These are phyloP conservation scores for Blastobasis adustella DNA, from an alignment of 2,888 invertebrate genomes.

Conservation along the genomic window DNA sequence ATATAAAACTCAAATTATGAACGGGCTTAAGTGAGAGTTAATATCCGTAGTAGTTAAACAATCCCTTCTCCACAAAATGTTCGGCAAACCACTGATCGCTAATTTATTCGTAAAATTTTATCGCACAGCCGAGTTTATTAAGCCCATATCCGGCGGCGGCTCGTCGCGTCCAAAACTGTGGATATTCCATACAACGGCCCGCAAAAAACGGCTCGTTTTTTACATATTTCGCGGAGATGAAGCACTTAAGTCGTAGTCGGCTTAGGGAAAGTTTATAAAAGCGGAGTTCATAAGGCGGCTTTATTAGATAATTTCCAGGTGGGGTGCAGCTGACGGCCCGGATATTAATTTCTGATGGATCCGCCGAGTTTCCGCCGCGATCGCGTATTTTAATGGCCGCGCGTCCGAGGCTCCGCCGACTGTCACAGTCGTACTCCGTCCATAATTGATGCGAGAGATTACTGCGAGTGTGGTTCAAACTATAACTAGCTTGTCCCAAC, in stretches of 20 bases:
- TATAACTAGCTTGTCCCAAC: conserved; percentile 42
- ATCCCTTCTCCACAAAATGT: too few relatives aligned
- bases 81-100: too few relatives aligned
- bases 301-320: conserved; percentile 63
- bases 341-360: conserved; percentile 64
- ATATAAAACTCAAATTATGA: too few relatives aligned
- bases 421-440: conserved; percentile 39
- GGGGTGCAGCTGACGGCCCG: conserved; percentile 55
- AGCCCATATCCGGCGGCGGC: too few relatives aligned
- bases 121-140: too few relatives aligned
- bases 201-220: conserved; percentile 8
- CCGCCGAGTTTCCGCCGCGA: conserved; percentile 31
- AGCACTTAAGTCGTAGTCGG: conserved; percentile 39
- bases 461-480: conserved; percentile 40
- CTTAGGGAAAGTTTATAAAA: conserved; percentile 52
- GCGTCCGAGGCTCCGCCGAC: conserved; percentile 17
- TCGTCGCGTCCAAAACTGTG: too few relatives aligned
- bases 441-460: conserved; percentile 52
- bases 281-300: conserved; percentile 60
- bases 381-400: conserved; percentile 42
- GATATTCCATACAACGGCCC: background rate
- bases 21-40: too few relatives aligned
- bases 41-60: too few relatives aligned
- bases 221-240: conserved; percentile 28
- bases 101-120: too few relatives aligned